Evolutionary conservation across 2,888 invertebrate genomes (phyloP).

Genomic region (Dermolepida albohirtum): DNA sequence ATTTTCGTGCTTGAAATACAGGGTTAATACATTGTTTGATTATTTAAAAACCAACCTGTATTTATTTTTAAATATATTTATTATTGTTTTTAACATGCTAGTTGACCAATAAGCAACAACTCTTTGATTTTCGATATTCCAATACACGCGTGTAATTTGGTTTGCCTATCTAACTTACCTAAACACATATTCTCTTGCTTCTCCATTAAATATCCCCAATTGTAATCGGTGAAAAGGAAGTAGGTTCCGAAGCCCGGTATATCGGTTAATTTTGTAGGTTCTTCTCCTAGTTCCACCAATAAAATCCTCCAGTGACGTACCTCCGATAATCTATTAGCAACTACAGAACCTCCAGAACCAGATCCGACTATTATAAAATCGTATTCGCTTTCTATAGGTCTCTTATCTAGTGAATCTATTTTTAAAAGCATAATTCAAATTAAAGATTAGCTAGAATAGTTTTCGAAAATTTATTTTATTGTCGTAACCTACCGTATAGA

Average conservation of each 20-base stretch:
- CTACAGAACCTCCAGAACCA: constrained; percentile 77
- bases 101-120: no score
- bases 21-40: no score
- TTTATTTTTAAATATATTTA: no score
- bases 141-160: not conserved
- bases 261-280: constrained; percentile 68
- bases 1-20: no score
- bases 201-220: constrained; percentile 73
- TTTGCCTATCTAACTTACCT: constrained; percentile 56
- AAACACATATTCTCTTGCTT: constrained; percentile 68
- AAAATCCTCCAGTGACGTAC: constrained; percentile 72
- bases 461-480: not conserved
- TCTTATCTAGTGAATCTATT: constrained; percentile 38
- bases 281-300: constrained; percentile 74
- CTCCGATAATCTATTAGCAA: constrained; percentile 78
- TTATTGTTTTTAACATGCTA: no score
- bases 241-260: constrained; percentile 68
- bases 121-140: not conserved
- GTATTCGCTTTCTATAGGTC: constrained; percentile 61
- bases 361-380: constrained; percentile 79
- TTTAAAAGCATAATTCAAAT: not conserved
- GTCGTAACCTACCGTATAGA: constrained; percentile 36
- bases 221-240: constrained; percentile 70
- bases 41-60: no score
- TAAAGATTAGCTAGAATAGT: not conserved